Evolutionary conservation across 2,113 vertebrate species (phyloP), one percentile per base, ranked within the genome.

Genomic region (Brachyhypopomus gauderio): DNA sequence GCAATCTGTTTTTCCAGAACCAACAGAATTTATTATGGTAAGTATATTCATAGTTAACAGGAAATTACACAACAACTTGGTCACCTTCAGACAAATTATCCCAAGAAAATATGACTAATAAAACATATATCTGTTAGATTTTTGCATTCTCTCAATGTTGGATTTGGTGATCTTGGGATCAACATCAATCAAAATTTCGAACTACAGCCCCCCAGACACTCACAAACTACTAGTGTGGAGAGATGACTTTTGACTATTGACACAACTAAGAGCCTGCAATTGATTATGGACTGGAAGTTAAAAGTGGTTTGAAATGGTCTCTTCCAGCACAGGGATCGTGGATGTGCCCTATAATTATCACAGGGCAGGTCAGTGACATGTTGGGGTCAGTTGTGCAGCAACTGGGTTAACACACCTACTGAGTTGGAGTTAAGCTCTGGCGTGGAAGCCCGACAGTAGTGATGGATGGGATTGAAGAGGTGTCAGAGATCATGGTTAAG

Each of bases 271-370:
- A 14, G 30, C 20, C 20, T 12, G 36, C 75, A 52, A 79, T 79
- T 73, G 82, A 70, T 55, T 20, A 23, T 19, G 60, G 70, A 36
- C 16, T 11, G 30, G 36, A 78, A 16, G 89, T 90, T 91, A 80
- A 80, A 83, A 75, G 85, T 80, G 87, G 81, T 77, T 87, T 89
- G 88, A 91, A 93, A 93, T 93, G 90, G 83, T 38, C 19, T 48
- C 38, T 87, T 87, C 41, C 41, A 88, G 73, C 62, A 58, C 58
- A n/a, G 84, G 84, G 88, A 89, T 91, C 89, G 89, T 87, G 90
- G 89, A 84, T 81, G 89, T 92, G 92, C 92, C 92, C 92, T 93
- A 93, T 93, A 94, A 93, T 94, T 92, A 92, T 92, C 91, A 87
- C 86, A 88, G 36, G 74, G 88, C 66, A 86, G 91, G 89, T 91